These are phyloP conservation scores for Porites cylindrica DNA, from an alignment of 92 coral and sea anemone species.

Conservation along the genomic window DNA sequence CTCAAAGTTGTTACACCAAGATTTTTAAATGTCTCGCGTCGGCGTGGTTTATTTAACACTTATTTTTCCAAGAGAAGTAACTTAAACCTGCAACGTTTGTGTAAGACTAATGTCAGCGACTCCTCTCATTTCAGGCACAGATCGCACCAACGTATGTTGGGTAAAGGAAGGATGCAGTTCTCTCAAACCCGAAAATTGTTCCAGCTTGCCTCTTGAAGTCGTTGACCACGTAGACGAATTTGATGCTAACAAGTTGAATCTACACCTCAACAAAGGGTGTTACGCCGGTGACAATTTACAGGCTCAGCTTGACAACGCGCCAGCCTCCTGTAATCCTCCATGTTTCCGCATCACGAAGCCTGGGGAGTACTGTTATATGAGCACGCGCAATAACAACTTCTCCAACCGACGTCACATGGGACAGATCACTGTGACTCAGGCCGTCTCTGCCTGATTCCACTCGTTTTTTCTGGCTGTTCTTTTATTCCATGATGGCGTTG, in stretches of 20 bases:
- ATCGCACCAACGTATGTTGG: slow-evolving; percentile 59
- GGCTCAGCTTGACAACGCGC: slow-evolving; percentile 43
- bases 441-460: neutral
- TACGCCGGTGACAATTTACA: slow-evolving; percentile 1
- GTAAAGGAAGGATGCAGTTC: slow-evolving; percentile 54
- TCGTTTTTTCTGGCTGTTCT: no score
- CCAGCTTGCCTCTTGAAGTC: slow-evolving; percentile 48
- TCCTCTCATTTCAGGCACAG: slow-evolving; percentile 24
- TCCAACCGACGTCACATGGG: slow-evolving; percentile 67
- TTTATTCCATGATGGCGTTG: neutral
- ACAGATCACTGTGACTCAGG: slow-evolving; percentile 32
- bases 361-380: slow-evolving; percentile 59
- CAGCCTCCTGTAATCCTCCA: slow-evolving; percentile 61
- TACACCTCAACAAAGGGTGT: slow-evolving; percentile 52
- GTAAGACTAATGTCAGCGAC: neutral
- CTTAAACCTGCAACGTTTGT: no score
- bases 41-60: no score
- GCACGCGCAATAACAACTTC: slow-evolving; percentile 72
- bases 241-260: slow-evolving; percentile 7
- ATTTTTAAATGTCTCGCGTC: no score
- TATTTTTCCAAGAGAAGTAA: no score
- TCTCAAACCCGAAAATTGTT: slow-evolving; percentile 41
- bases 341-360: slow-evolving; percentile 62
- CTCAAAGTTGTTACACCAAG: no score
- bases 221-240: slow-evolving; percentile 29